Evolutionary conservation across 2,888 invertebrate genomes (phyloP).

Genomic region (Stegophylla sp.): DNA sequence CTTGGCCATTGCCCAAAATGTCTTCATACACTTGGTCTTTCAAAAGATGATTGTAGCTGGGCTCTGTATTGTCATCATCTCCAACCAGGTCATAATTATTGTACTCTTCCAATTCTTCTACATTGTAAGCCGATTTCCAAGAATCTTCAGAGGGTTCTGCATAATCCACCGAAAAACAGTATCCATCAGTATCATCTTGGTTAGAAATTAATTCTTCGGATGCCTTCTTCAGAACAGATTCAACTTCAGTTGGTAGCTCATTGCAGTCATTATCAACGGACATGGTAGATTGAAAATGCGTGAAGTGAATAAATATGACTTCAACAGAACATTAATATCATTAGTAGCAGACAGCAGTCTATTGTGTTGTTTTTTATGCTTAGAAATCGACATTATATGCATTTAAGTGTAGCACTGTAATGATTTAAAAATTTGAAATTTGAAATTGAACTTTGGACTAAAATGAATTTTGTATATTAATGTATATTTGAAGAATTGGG

Average conservation of each 20-base stretch:
- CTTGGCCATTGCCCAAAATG: constrained; percentile 11
- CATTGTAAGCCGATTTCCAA: background rate
- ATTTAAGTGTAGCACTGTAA: no score
- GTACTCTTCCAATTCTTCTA: background rate
- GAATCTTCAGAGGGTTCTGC: background rate
- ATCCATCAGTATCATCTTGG: background rate
- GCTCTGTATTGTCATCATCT: background rate
- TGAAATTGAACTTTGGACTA: no score
- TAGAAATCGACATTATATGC: no score
- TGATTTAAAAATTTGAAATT: no score
- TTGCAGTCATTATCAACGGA: background rate
- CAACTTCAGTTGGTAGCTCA: background rate
- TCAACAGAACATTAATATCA: no score
- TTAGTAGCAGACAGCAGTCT: no score
- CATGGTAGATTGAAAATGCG: no score
- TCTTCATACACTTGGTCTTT: background rate
- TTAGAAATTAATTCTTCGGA: constrained; percentile 1
- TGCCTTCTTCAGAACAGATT: background rate
- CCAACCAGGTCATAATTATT: constrained; percentile 29
- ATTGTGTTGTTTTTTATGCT: no score
- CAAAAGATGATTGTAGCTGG: constrained; percentile 6
- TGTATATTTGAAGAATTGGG: no score
- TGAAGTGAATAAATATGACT: no score
- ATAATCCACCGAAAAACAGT: constrained; percentile 3
- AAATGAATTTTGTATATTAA: no score